Conservation (phyloP, 1,140 invertebrate species). For the Hydropsyche tenuis region DNA sequence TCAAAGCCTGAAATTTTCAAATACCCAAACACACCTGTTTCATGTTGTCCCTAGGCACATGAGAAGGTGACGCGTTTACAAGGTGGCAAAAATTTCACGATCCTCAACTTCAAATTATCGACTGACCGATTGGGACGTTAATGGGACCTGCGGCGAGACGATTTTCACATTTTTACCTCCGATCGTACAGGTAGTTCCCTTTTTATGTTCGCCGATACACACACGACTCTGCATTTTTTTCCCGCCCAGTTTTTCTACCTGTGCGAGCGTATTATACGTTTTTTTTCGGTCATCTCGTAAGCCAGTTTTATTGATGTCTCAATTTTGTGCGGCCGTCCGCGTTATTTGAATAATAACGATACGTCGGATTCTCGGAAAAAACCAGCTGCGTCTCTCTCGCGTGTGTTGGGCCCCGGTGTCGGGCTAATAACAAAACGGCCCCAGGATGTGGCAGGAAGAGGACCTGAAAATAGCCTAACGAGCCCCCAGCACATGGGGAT, state of each 20-base stretch:
- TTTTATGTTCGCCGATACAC: conserved; percentile 11
- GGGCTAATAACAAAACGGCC: conserved; percentile 13
- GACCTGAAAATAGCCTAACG: conserved; percentile 35
- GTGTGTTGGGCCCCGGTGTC: too few relatives aligned
- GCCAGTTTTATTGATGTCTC: conserved; percentile 27
- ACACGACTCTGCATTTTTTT: too few relatives aligned
- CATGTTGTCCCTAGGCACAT: too few relatives aligned
- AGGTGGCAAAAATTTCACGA: conserved; percentile 9
- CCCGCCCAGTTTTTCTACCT: conserved; percentile 15
- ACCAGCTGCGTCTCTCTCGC: neutral
- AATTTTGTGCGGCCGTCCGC: conserved; percentile 10
- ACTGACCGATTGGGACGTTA: conserved; percentile 9
- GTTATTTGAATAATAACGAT: conserved; percentile 25
- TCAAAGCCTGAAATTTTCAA: too few relatives aligned
- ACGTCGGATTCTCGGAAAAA: conserved; percentile 22
- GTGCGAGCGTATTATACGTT: neutral
- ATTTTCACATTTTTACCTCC: conserved; percentile 5
- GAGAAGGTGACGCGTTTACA: neutral
- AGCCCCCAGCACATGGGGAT: conserved; percentile 28
- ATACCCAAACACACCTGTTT: too few relatives aligned
- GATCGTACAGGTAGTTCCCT: neutral
- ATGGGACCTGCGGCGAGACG: neutral
- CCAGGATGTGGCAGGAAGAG: conserved; percentile 13
- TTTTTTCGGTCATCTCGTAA: conserved; percentile 19
- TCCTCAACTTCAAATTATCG: conserved; percentile 2